phyloP scores from a whole-genome alignment of 2,888 invertebrate genomes.

The Pteria penguin region DNA sequence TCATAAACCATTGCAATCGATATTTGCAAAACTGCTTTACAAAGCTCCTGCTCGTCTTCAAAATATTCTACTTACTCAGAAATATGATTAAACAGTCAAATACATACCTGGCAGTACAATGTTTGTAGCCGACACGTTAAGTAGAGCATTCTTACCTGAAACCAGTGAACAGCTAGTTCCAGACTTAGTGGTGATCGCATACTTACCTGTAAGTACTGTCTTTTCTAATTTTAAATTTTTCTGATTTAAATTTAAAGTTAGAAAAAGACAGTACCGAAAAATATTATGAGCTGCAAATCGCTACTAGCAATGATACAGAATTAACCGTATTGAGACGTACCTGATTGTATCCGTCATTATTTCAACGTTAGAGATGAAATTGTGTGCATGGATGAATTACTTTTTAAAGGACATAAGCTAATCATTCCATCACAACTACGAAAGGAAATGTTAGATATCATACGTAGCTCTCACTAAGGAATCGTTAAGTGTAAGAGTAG shows the following conservation, averaged over 20 bases:
- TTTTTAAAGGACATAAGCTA: slow-evolving; percentile 34
- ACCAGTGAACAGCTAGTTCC: neutral
- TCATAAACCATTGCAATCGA: slow-evolving; percentile 46
- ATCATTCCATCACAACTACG: slow-evolving; percentile 30
- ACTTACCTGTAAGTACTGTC: neutral
- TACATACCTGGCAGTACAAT: neutral
- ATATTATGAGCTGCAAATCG: neutral
- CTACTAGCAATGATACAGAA: neutral
- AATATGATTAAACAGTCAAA: neutral
- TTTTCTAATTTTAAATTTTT: no score
- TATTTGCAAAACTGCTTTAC: slow-evolving; percentile 33
- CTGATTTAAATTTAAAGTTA: no score
- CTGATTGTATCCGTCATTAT: neutral
- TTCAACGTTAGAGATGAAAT: slow-evolving; percentile 47
- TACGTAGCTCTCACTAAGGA: slow-evolving; percentile 9
- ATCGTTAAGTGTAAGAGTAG: slow-evolving; percentile 16
- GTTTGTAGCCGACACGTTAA: neutral
- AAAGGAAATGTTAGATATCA: slow-evolving; percentile 14
- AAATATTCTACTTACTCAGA: neutral
- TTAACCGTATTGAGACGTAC: neutral
- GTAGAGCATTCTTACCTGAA: neutral
- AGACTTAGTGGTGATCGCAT: neutral
- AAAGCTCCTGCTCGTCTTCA: slow-evolving; percentile 15
- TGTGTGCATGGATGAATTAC: slow-evolving; percentile 34
- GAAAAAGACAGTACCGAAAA: neutral